These are phyloP conservation scores for Eupelmus urozonus DNA, from an alignment of 2,888 invertebrate genomes.

Conservation along the genomic window DNA sequence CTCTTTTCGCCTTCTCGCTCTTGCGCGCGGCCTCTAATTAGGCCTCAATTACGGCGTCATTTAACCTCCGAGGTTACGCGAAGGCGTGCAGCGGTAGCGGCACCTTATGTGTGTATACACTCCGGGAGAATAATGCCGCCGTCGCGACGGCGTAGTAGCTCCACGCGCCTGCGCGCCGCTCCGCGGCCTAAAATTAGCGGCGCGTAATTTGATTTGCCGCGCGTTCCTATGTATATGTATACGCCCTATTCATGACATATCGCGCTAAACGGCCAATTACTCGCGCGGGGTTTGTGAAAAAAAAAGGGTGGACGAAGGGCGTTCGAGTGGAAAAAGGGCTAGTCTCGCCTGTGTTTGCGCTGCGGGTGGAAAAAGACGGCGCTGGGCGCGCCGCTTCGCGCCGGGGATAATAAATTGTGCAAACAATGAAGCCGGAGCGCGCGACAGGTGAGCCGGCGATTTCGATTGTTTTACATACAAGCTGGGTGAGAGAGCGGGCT, in stretches of 20 bases:
- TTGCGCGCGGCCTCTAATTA: slow-evolving; percentile 34
- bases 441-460: background rate
- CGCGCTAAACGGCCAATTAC: slow-evolving; percentile 36
- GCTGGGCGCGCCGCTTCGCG: slow-evolving; percentile 1
- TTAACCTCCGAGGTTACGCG: slow-evolving; percentile 40
- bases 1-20: no score
- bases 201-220: slow-evolving; percentile 48
- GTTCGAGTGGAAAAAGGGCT: background rate
- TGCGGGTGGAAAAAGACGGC: background rate
- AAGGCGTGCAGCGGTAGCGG: background rate
- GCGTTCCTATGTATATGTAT: background rate
- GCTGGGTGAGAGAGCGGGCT: no score
- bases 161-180: background rate
- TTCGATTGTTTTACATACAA: slow-evolving; percentile 19
- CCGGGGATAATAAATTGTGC: slow-evolving; percentile 32
- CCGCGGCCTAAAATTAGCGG: slow-evolving; percentile 47
- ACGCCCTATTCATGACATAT: background rate
- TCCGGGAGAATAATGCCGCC: background rate
- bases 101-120: background rate
- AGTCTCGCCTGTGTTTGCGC: slow-evolving; percentile 30
- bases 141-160: background rate
- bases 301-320: background rate
- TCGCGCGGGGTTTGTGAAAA: background rate
- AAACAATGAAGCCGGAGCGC: slow-evolving; percentile 20
- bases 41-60: slow-evolving; percentile 38